Percentiles rank a stretch among this genome's conserved stretches.
These are phyloP conservation scores for Notocelia uddmanniana DNA, from an alignment of 2,888 invertebrate species.

Conservation along the genomic window DNA sequence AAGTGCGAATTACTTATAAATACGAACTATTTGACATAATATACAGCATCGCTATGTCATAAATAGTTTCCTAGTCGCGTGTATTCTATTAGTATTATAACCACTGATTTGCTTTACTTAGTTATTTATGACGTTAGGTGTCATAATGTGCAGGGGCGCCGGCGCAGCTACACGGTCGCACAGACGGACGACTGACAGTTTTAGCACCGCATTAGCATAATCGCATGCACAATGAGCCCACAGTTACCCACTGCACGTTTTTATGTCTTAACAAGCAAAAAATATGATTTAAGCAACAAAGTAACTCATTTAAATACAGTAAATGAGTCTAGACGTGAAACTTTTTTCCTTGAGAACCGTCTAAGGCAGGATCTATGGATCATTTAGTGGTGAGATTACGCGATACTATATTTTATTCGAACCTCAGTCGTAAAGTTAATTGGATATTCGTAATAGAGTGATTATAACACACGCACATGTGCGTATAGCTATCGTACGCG, in stretches of 20 bases:
- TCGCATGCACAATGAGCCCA: constrained; percentile 37
- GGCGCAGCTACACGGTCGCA: background rate
- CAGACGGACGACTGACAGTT: constrained; percentile 39
- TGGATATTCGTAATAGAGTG: constrained; percentile 41
- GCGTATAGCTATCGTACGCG: background rate
- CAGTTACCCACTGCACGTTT: constrained; percentile 31
- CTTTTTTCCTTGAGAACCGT: constrained; percentile 22
- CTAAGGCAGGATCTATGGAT: constrained; percentile 40
- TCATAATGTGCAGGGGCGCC: background rate
- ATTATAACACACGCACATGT: background rate
- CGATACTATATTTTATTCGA: constrained; percentile 31
- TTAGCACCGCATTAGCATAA: constrained; percentile 43
- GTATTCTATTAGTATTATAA: background rate
- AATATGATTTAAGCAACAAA: constrained; percentile 41
- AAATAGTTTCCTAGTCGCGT: background rate
- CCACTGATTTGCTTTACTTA: background rate
- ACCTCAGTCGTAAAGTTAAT: constrained; percentile 38
- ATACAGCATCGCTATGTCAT: background rate
- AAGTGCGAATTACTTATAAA: constrained; percentile 10
- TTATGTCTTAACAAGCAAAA: constrained; percentile 37
- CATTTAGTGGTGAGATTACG: constrained; percentile 41
- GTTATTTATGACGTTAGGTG: constrained; percentile 3
- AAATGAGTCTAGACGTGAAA: constrained; percentile 40
- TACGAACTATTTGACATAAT: background rate
- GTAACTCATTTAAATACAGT: constrained; percentile 36